Evolutionary conservation across 2,888 invertebrate species (phyloP).

Genomic region (Palloptera scutellata): DNA sequence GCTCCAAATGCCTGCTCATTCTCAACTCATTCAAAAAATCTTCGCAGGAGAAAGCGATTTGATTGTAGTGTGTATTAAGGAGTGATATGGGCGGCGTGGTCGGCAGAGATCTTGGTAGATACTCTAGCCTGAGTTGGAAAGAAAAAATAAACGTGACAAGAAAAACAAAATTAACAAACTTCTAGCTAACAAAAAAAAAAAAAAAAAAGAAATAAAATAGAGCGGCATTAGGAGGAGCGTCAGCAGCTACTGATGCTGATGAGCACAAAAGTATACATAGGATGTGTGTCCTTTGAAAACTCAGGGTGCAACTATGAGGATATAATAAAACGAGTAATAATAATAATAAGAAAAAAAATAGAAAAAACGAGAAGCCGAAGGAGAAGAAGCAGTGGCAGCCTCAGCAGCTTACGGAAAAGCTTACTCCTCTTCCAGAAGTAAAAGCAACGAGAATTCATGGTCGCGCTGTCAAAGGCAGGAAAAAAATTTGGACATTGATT

Average conservation of each 20-base stretch:
- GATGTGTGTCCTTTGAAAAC: slow-evolving; percentile 8
- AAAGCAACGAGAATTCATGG: slow-evolving; percentile 6
- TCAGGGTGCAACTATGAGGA: slow-evolving; percentile 21
- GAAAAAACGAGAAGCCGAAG: background rate
- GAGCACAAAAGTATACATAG: background rate
- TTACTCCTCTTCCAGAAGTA: background rate
- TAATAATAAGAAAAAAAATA: slow-evolving; percentile 29
- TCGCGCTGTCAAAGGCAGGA: slow-evolving; percentile 45
- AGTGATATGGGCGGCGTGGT: too few relatives aligned
- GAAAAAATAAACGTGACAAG: slow-evolving; percentile 41
- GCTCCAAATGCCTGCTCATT: background rate
- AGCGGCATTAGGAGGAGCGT: background rate
- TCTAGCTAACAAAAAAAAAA: too few relatives aligned
- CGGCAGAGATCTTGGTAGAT: background rate
- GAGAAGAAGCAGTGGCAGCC: too few relatives aligned
- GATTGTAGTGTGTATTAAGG: too few relatives aligned
- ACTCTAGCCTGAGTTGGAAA: background rate
- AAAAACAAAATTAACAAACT: slow-evolving; percentile 56
- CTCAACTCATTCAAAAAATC: too few relatives aligned
- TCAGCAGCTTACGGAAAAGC: too few relatives aligned
- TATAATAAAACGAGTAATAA: slow-evolving; percentile 25
- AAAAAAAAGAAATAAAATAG: too few relatives aligned
- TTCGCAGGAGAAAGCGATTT: too few relatives aligned
- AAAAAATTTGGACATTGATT: slow-evolving; percentile 54
- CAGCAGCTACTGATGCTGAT: slow-evolving; percentile 3